Evolutionary conservation across 2,888 invertebrate species (phyloP), one percentile per base, ranked within the genome.

Genomic region (Tuberolachnus salignus): DNA sequence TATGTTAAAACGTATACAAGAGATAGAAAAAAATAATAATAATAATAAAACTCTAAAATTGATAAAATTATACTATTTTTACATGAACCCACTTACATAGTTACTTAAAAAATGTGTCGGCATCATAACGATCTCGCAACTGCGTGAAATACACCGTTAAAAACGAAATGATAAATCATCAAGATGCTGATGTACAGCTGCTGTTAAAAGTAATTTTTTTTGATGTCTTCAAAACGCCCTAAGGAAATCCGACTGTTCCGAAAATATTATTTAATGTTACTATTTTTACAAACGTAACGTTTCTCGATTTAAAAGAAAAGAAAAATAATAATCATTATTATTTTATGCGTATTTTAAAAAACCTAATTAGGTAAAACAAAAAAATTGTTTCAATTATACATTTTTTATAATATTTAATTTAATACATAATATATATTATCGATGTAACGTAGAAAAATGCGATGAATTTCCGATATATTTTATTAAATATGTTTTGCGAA

Each of bases 81-180:
- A 72, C 61, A 61, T 10, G 49, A 49, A 72, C 46, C 72, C 16
- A 61, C 19, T 59, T 71, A 34, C 6, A 34, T 34, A 61, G 34
- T 61, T n/a, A 51, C 10, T 61, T 13, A 26, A n/a, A n/a, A 10
- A 46, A 51, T 42, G 59, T 26, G 26, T 26, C 26, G 34, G 51
- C 19, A 14, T 64, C 13, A 44, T 13, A 44, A 19, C 49, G 11
- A 64, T 64, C 23, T 53, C 23, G 42, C 42, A 44, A 55, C 23
- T n/a, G 21, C 53, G 23, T 74, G 53, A 64, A 74, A 74, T 74
- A 74, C 53, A 64, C 74, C 63, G 53, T 64, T 64, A 74, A 64
- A 63, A 64, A 64, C 44, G 21, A 55, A 21, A 64, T 64, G 9
- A 74, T 74, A 74, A 74, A 74, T 74, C 74, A 64, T 74, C 42